A percentile compares a stretch with the other conserved stretches of the same genome.
phyloP scores from a whole-genome alignment of 2,113 vertebrate genomes.

The Misgurnus anguillicaudatus region DNA sequence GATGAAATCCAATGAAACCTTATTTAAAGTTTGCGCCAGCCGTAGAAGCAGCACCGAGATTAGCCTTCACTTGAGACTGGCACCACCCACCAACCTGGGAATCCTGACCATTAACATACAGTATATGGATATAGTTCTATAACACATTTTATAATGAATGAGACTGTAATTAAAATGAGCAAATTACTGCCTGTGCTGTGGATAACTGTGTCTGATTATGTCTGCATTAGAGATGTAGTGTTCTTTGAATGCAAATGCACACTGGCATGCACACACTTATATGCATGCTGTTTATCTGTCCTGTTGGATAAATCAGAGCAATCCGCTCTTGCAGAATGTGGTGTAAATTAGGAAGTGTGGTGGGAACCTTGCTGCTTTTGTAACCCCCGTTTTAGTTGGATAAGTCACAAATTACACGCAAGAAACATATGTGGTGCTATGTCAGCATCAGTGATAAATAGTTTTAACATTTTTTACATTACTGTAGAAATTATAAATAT shows the following conservation, averaged over 20 bases:
- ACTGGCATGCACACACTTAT: not conserved
- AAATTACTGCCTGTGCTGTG: slow-evolving; percentile 16
- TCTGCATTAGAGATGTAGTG: slow-evolving; percentile 12
- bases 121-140: slow-evolving; percentile 6
- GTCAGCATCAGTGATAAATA: too few species aligned
- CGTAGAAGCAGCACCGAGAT: slow-evolving; percentile 1
- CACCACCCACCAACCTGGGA: slow-evolving; percentile 1
- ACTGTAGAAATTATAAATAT: too few species aligned
- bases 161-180: slow-evolving; percentile 39
- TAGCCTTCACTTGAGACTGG: slow-evolving; percentile 10
- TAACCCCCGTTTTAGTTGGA: not conserved
- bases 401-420: not conserved
- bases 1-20: slow-evolving; percentile 49
- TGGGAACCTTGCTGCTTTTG: not conserved
- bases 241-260: not conserved
- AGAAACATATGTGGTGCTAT: too few species aligned
- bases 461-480: too few species aligned
- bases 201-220: slow-evolving; percentile 21
- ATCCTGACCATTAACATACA: slow-evolving; percentile 23
- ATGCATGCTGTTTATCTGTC: not conserved
- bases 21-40: slow-evolving; percentile 37
- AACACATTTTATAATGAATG: slow-evolving; percentile 8
- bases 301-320: not conserved
- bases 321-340: not conserved
- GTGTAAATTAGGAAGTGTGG: slow-evolving; percentile 12